A percentile compares a stretch with the other conserved stretches of the same genome.
phyloP scores from a whole-genome alignment of 2,797 vertebrate genomes.

The Acipenser ruthenus region DNA sequence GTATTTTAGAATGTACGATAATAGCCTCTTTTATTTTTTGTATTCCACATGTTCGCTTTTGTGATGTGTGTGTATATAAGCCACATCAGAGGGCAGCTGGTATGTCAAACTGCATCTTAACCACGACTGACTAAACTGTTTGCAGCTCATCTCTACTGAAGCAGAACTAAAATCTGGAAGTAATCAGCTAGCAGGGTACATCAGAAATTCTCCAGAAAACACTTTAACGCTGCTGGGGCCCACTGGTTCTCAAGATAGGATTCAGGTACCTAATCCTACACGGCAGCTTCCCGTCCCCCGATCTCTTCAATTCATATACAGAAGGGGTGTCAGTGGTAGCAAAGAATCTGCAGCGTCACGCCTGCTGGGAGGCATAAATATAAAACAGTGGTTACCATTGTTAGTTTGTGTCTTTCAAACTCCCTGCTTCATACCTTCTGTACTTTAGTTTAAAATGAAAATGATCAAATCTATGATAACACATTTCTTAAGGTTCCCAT shows the following conservation, averaged over 20 bases:
- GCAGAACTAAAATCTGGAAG: constrained; percentile 98
- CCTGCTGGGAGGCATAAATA: constrained; percentile 95
- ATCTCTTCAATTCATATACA: constrained; percentile 57
- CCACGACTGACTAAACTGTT: constrained; percentile 74
- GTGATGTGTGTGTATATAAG: constrained; percentile 50
- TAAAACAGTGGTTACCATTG: constrained; percentile 66
- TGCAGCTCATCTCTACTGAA: constrained; percentile 77
- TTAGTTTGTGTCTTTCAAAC: constrained; percentile 55
- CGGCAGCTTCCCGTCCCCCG: constrained; percentile 67
- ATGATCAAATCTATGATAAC: too few species aligned
- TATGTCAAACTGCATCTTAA: constrained; percentile 71
- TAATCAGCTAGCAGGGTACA: constrained; percentile 91
- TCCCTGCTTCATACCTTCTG: constrained; percentile 24
- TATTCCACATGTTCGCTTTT: constrained; percentile 12
- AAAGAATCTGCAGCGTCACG: constrained; percentile 72
- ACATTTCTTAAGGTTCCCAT: too few species aligned
- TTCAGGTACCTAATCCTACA: constrained; percentile 93
- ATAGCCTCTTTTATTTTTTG: constrained; percentile 23
- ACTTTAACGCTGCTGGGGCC: constrained; percentile 91
- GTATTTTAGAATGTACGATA: background rate
- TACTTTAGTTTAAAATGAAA: background rate
- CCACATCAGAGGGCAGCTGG: constrained; percentile 44
- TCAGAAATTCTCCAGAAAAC: constrained; percentile 89
- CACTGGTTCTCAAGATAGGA: constrained; percentile 83
- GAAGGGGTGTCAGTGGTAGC: constrained; percentile 81